phyloP scores from a whole-genome alignment of 2,888 invertebrate genomes.

The Callinectes sapidus region DNA sequence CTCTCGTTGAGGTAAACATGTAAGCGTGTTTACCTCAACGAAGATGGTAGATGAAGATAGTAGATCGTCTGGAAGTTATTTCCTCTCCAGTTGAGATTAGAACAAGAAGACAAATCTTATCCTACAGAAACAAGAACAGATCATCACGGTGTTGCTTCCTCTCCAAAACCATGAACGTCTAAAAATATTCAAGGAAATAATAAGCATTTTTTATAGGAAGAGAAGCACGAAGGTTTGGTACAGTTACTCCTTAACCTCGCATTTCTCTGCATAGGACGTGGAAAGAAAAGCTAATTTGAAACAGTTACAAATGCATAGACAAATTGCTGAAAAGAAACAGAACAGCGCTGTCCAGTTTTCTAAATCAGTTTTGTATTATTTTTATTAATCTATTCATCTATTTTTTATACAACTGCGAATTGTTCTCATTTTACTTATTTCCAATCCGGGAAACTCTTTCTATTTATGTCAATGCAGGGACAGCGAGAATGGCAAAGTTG shows the following conservation, averaged over 20 bases:
- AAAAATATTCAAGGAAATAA: background rate
- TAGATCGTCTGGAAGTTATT: no score
- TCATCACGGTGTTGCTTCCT: background rate
- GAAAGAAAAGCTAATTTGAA: background rate
- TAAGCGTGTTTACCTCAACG: no score
- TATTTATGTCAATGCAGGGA: no score
- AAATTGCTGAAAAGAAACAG: background rate
- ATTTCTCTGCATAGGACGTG: background rate
- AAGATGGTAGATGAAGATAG: no score
- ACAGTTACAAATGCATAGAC: background rate
- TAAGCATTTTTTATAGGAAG: background rate
- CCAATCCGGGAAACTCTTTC: no score
- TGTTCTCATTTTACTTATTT: no score
- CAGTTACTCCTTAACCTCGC: background rate
- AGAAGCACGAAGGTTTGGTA: background rate
- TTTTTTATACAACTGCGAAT: no score
- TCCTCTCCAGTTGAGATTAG: background rate
- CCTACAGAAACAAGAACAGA: no score
- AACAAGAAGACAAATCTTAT: background rate
- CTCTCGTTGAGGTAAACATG: no score
- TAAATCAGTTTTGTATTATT: no score
- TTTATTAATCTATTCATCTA: no score
- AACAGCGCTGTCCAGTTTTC: background rate
- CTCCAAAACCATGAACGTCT: background rate
- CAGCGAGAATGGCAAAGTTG: no score